Evolutionary conservation across 2,797 vertebrate species (phyloP).

Genomic region (Etheostoma nigrum): DNA sequence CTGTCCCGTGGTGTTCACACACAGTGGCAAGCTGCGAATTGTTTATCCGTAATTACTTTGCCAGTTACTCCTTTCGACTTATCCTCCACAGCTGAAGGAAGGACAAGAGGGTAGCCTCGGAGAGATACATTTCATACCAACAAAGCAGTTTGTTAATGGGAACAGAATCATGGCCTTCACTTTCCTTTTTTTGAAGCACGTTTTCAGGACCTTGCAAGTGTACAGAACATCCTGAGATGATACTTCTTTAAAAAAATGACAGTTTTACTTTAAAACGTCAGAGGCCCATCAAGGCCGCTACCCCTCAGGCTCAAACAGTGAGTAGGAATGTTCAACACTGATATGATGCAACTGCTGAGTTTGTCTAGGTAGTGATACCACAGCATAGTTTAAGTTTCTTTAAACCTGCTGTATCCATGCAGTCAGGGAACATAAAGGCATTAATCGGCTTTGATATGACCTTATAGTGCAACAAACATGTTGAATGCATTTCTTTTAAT

Average conservation of each 20-base stretch:
- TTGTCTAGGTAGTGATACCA: background rate
- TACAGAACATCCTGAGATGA: constrained; percentile 14
- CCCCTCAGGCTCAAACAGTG: constrained; percentile 9
- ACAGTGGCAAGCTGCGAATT: constrained; percentile 37
- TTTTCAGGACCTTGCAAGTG: constrained; percentile 9
- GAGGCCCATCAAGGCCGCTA: background rate
- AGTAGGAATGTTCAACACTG: background rate
- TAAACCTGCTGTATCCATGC: background rate
- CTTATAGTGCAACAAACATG: background rate
- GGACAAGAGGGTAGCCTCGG: constrained; percentile 7
- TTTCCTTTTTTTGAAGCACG: background rate
- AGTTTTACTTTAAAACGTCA: background rate
- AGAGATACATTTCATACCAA: constrained; percentile 44
- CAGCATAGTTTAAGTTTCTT: background rate
- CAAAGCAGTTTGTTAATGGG: background rate
- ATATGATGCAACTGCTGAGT: constrained; percentile 12
- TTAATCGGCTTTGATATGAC: background rate
- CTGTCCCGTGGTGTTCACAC: constrained; percentile 44
- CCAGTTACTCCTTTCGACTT: constrained; percentile 22
- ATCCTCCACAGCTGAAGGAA: background rate
- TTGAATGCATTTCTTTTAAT: background rate
- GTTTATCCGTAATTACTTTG: constrained; percentile 51
- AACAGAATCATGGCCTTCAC: background rate
- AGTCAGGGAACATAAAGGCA: background rate
- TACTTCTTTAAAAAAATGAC: background rate